Evolutionary conservation across 1,140 invertebrate species (phyloP).

Genomic region (Zaprionus vittiger): DNA sequence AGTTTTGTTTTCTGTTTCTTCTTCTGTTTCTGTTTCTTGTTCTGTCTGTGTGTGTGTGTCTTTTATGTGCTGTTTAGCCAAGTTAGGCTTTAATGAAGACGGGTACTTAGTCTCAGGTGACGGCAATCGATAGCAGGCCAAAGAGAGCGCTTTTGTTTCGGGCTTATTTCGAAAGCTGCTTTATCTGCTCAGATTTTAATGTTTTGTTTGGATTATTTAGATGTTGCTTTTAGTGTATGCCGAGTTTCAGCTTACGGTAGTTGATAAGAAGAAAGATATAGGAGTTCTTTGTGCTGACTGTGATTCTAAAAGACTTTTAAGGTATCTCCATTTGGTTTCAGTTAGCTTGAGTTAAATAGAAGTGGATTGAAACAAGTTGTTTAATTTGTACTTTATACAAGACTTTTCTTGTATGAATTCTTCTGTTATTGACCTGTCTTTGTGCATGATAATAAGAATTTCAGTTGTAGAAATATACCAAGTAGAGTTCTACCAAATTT

Average conservation of each 20-base stretch:
- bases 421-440: not conserved
- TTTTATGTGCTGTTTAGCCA: slow-evolving; percentile 1
- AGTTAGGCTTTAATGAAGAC: slow-evolving; percentile 11
- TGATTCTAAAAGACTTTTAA: not conserved
- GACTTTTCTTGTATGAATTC: not conserved
- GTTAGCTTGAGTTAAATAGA: too few species aligned
- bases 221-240: not conserved
- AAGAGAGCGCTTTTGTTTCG: not conserved
- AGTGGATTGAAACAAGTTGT: not conserved
- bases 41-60: not conserved
- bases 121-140: not conserved
- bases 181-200: not conserved
- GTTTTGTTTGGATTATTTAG: not conserved
- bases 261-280: not conserved
- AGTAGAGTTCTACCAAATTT: not conserved
- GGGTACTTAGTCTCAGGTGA: not conserved
- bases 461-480: not conserved
- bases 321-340: not conserved
- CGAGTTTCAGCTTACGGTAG: not conserved
- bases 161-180: not conserved
- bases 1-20: slow-evolving; percentile 20
- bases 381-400: not conserved
- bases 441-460: not conserved
- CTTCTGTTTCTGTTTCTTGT: not conserved
- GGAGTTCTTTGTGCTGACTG: not conserved